Percentiles rank a stretch among this genome's conserved stretches.
Evolutionary conservation across 2,888 invertebrate species (phyloP).

Genomic region (Hedya salicella): DNA sequence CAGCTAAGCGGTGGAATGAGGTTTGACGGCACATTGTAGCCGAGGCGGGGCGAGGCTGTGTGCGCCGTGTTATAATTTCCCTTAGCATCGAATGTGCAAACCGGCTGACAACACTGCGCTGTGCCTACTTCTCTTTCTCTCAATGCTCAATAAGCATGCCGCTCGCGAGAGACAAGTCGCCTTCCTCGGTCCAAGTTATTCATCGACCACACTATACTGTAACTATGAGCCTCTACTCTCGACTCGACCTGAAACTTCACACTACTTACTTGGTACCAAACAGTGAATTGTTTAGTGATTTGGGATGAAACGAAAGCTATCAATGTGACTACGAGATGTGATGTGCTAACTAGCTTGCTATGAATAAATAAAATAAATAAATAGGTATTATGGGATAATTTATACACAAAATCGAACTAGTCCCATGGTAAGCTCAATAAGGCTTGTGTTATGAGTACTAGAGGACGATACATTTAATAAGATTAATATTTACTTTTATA

Average conservation of each 20-base stretch:
- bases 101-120: constrained; percentile 74
- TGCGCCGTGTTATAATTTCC: constrained; percentile 84
- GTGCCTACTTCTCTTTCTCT: constrained; percentile 78
- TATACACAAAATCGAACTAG: too few species aligned
- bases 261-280: constrained; percentile 13
- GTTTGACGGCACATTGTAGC: constrained; percentile 84
- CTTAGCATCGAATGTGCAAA: constrained; percentile 83
- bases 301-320: constrained; percentile 8
- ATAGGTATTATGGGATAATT: too few species aligned
- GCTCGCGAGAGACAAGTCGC: constrained; percentile 55
- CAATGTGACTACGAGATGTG: too few species aligned
- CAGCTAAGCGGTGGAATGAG: constrained; percentile 84
- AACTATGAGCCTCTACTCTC: constrained; percentile 11
- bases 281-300: constrained; percentile 25
- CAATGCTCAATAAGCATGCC: constrained; percentile 66
- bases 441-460: too few species aligned
- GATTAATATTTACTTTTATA: too few species aligned
- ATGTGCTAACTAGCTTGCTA: too few species aligned
- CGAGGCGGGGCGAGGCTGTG: constrained; percentile 83
- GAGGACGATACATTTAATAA: too few species aligned
- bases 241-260: constrained; percentile 25
- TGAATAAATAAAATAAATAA: too few species aligned
- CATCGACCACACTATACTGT: constrained; percentile 13
- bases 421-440: too few species aligned
- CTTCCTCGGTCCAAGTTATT: constrained; percentile 37